phyloP scores from a whole-genome alignment of 2,797 vertebrate genomes.

The Girardinus metallicus region DNA sequence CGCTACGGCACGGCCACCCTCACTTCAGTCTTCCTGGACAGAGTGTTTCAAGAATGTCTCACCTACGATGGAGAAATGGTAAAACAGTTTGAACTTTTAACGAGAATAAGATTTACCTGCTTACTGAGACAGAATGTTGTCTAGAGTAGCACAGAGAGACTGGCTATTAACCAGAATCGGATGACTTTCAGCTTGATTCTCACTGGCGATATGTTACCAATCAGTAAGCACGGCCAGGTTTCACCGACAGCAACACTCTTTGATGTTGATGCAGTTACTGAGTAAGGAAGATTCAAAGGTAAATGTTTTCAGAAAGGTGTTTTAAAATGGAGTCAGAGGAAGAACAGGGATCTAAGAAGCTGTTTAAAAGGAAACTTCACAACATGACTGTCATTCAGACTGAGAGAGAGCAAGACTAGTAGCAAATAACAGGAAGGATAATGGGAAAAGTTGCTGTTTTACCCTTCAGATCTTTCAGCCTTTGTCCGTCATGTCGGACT shows the following conservation, averaged over 20 bases:
- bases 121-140: not conserved
- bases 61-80: constrained; percentile 99
- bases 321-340: not conserved
- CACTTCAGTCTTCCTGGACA: constrained; percentile 94
- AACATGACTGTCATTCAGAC: not conserved
- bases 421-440: not conserved
- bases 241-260: not conserved
- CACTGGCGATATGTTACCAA: not conserved
- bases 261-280: not conserved
- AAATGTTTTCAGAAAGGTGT: not conserved
- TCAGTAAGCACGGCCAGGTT: not conserved
- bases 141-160: not conserved
- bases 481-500: not conserved
- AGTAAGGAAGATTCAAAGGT: not conserved
- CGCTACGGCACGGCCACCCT: constrained; percentile 97
- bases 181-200: not conserved
- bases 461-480: not conserved
- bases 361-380: not conserved
- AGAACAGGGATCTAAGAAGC: not conserved
- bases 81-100: constrained; percentile 25
- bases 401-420: not conserved
- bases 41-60: constrained; percentile 97
- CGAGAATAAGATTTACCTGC: not conserved
- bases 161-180: not conserved
- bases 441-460: not conserved